phyloP scores from a whole-genome alignment of 2,888 invertebrate species.

The Caenorhabditis sp. region DNA sequence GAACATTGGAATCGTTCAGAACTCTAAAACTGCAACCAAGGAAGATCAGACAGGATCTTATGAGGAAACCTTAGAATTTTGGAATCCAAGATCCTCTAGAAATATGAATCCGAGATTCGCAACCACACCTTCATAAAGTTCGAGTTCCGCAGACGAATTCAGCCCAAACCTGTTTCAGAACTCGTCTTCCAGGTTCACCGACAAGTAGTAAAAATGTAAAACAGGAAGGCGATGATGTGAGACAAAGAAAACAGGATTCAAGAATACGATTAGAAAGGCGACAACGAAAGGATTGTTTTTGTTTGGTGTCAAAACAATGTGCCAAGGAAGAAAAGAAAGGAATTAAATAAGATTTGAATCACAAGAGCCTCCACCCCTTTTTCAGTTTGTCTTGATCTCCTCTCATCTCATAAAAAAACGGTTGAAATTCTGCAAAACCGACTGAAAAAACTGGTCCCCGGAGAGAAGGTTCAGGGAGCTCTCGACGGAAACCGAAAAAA shows the following conservation, averaged over 20 bases:
- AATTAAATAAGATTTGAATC: conserved; percentile 12
- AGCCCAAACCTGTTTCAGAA: too few relatives aligned
- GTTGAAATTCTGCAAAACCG: conserved; percentile 58
- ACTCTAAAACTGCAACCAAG: too few relatives aligned
- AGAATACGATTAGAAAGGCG: conserved; percentile 30
- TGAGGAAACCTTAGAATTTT: too few relatives aligned
- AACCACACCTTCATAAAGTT: too few relatives aligned
- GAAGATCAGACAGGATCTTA: too few relatives aligned
- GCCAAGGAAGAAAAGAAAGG: not conserved
- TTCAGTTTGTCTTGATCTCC: not conserved
- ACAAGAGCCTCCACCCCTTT: not conserved
- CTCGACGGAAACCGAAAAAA: conserved; percentile 12
- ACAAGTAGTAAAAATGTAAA: not conserved
- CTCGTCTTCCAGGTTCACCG: too few relatives aligned
- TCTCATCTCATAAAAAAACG: conserved; percentile 63
- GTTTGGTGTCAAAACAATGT: conserved; percentile 17
- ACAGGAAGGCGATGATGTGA: not conserved
- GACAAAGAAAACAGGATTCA: conserved; percentile 1
- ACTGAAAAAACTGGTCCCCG: conserved; percentile 28
- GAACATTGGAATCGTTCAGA: too few relatives aligned
- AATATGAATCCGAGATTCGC: too few relatives aligned
- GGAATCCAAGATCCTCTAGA: too few relatives aligned
- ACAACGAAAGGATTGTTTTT: conserved; percentile 15
- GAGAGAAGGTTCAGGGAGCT: conserved; percentile 15
- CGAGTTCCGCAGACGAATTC: too few relatives aligned